Percentiles rank a stretch among this genome's conserved stretches.
Evolutionary conservation across 2,797 vertebrate species (phyloP).

Genomic region (Rhinichthys osculus): DNA sequence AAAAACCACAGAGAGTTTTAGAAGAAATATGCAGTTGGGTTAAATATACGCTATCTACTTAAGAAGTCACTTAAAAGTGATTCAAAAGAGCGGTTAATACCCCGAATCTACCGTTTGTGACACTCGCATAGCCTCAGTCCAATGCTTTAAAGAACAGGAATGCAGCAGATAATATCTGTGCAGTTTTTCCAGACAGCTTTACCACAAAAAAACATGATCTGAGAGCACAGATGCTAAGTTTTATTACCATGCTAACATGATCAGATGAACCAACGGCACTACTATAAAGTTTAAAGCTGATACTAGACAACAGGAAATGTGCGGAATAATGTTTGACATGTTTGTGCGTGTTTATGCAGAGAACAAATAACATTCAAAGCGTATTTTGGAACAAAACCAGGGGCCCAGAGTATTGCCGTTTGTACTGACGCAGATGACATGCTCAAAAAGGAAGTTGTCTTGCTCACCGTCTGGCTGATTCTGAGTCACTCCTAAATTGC

Average conservation of each 20-base stretch:
- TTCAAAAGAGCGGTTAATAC: not conserved
- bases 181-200: conserved; percentile 17
- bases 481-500: conserved; percentile 2
- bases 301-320: not conserved
- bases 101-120: not conserved
- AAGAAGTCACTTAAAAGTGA: not conserved
- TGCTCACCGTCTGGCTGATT: conserved; percentile 1
- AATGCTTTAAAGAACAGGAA: conserved; percentile 41
- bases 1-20: not conserved
- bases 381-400: not conserved
- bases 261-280: not conserved
- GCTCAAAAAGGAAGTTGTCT: not conserved
- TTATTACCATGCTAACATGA: conserved; percentile 10
- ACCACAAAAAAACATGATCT: conserved; percentile 31
- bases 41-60: not conserved
- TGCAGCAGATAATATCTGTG: conserved; percentile 48
- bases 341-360: conserved; percentile 6
- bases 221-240: conserved; percentile 26
- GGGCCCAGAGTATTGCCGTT: not conserved
- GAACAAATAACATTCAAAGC: conserved; percentile 3
- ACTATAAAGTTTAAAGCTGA: conserved; percentile 18
- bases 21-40: conserved; percentile 17
- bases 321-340: not conserved
- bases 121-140: not conserved
- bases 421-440: not conserved